A percentile compares a stretch with the other conserved stretches of the same genome.
phyloP scores from a whole-genome alignment of 2,797 vertebrate species.

The Myotis myotis region DNA sequence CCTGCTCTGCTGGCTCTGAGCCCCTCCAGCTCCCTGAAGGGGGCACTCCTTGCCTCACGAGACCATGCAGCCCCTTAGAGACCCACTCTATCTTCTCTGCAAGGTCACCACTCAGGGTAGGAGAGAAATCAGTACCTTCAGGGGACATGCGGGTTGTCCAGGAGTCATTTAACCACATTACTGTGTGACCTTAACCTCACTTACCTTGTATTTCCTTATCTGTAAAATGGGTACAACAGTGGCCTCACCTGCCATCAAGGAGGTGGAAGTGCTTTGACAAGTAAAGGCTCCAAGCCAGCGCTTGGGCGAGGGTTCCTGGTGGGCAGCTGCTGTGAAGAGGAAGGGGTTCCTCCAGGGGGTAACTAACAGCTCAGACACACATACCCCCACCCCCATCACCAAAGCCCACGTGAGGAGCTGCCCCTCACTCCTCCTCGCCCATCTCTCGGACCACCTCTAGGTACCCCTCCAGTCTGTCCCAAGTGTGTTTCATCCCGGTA shows the following conservation, averaged over 20 bases:
- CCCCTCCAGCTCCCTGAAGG: not conserved
- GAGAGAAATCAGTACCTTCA: not conserved
- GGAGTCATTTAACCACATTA: not conserved
- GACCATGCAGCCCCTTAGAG: not conserved
- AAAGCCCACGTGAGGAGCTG: no score
- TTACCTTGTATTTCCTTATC: not conserved
- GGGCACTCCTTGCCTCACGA: not conserved
- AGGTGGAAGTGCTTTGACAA: not conserved
- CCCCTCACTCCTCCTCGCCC: not conserved
- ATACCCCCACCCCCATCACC: fast-evolving
- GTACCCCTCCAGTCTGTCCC: not conserved
- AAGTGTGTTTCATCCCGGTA: not conserved
- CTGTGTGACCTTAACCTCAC: not conserved
- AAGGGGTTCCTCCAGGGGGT: not conserved
- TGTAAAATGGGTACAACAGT: not conserved
- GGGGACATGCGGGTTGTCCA: no score
- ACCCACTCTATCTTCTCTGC: not conserved
- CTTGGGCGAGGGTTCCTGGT: not conserved
- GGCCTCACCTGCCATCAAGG: not conserved
- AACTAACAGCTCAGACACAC: not conserved
- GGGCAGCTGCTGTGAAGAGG: not conserved
- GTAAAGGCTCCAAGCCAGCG: not conserved
- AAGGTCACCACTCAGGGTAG: fast-evolving
- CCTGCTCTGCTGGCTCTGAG: not conserved
- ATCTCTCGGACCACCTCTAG: not conserved